Base-by-base conservation (phyloP, 2,113 vertebrate species). In the Eurypyga helias region DNA sequence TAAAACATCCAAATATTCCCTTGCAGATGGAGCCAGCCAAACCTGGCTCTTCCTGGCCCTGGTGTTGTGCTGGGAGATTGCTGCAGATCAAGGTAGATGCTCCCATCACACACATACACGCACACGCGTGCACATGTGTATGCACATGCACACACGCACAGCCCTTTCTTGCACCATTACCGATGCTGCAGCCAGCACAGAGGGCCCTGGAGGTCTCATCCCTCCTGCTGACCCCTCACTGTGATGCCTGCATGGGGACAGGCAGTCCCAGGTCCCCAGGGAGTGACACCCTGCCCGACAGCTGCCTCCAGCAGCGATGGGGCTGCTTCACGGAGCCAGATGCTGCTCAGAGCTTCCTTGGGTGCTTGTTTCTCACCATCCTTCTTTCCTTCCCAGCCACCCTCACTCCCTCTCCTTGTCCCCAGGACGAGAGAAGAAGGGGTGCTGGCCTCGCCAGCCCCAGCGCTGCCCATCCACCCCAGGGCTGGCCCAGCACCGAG, bases 381-480 rank as follows among this genome's bases (percentile, higher is more conserved):
- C n/a, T 16, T 18, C 55, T 33, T 34, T 38, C 61, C 34, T 38
- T 29, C 58, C n/a, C 3, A 1, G 31, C 24, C 36, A 54, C 7
- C 51, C 55, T 71, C 61, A 7, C 46, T 45, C 9, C 48, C 17
- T 4, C 15, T 49, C 82, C 73, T 45, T 60, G 36, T 67, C 38
- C 14, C 6, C 10, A 21, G 0, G 10, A 3, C 24, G 28, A 41
- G 16, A 67, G 51, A 6, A 64, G 33, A 57, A 48, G 16, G 21
- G 31, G 18, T 66, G 14, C 28, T 9, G 8, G 31, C 21, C 75
- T 15, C 6, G 1, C 49, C 61, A 57, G 51, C n/a, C 36, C 24
- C 14, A 7, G 43, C 1, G 0, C 65, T 31, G 51, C 55, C 45
- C 0, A 0, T 11, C 5, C 65, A 7, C 28, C 38, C 33, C 4